Evolutionary conservation across 2,113 vertebrate species (phyloP).

Genomic region (Benitochromis conjunctus): DNA sequence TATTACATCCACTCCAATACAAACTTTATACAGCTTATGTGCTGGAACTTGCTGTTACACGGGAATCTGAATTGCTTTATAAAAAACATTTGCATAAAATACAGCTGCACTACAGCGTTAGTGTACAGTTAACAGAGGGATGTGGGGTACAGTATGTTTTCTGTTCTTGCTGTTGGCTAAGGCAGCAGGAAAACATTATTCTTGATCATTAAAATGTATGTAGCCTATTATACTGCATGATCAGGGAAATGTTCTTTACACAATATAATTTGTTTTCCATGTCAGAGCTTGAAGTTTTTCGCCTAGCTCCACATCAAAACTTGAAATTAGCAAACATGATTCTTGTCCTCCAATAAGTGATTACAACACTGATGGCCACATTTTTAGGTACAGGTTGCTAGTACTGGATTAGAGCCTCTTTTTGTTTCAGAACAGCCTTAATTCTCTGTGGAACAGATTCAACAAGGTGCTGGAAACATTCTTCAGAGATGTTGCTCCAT

Average conservation of each 20-base stretch:
- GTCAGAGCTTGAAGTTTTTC: neutral
- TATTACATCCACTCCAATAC: constrained; percentile 54
- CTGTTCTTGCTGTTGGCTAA: neutral
- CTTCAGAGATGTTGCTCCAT: neutral
- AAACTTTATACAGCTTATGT: constrained; percentile 59
- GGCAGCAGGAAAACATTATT: neutral
- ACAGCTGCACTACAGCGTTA: neutral
- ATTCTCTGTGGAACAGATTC: neutral
- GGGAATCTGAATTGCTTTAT: constrained; percentile 17
- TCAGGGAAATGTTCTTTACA: neutral
- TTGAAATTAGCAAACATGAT: neutral
- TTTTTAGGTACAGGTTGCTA: neutral
- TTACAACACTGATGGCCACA: neutral
- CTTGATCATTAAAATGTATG: neutral
- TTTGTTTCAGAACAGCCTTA: neutral
- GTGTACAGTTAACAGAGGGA: neutral
- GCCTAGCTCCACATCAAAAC: neutral
- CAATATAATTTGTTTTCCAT: neutral
- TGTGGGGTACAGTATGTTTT: neutral
- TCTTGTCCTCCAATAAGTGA: neutral
- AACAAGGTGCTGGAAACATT: neutral
- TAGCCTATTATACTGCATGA: neutral
- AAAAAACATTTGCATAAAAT: constrained; percentile 36
- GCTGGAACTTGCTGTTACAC: constrained; percentile 43
- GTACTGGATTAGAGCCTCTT: neutral